Conservation (phyloP, 2,113 vertebrate species). For the Oncorhynchus mykiss region DNA sequence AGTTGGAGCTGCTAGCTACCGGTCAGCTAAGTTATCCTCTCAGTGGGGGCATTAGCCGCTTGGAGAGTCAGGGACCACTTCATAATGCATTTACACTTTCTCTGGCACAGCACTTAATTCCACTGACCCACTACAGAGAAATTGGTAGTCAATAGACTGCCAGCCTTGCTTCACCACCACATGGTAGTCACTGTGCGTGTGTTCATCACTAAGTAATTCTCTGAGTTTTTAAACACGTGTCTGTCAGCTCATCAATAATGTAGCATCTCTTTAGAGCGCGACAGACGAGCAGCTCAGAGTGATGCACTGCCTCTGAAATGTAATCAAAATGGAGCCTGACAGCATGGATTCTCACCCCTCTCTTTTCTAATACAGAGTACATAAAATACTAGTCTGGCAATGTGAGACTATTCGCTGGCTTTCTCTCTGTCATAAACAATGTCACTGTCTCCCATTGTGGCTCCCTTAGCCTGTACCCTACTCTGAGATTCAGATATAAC, state of each 20-base stretch:
- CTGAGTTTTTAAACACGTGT: not conserved
- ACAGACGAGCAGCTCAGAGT: not conserved
- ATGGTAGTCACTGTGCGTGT: conserved; percentile 7
- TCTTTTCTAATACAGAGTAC: too few species aligned
- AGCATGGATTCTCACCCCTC: not conserved
- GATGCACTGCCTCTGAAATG: conserved; percentile 16
- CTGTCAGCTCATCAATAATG: conserved; percentile 54
- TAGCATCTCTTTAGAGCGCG: conserved; percentile 25
- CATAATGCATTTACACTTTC: conserved; percentile 2
- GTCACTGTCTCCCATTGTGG: too few species aligned
- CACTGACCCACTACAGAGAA: not conserved
- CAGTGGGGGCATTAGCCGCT: not conserved
- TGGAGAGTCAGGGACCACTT: conserved; percentile 13
- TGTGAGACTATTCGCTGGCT: too few species aligned
- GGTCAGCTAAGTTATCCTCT: not conserved
- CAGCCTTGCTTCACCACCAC: conserved; percentile 26
- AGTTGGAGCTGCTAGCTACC: not conserved
- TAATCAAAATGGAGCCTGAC: conserved; percentile 19
- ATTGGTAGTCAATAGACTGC: not conserved
- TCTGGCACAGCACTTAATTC: not conserved
- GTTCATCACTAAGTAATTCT: conserved; percentile 19
- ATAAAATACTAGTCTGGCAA: too few species aligned
- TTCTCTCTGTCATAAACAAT: too few species aligned
- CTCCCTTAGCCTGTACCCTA: too few species aligned
- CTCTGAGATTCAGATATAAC: too few species aligned